Percentiles rank a stretch among this genome's conserved stretches.
These are phyloP conservation scores for Drosophila jambulina DNA, from an alignment of 1,140 invertebrate species.

Conservation along the genomic window DNA sequence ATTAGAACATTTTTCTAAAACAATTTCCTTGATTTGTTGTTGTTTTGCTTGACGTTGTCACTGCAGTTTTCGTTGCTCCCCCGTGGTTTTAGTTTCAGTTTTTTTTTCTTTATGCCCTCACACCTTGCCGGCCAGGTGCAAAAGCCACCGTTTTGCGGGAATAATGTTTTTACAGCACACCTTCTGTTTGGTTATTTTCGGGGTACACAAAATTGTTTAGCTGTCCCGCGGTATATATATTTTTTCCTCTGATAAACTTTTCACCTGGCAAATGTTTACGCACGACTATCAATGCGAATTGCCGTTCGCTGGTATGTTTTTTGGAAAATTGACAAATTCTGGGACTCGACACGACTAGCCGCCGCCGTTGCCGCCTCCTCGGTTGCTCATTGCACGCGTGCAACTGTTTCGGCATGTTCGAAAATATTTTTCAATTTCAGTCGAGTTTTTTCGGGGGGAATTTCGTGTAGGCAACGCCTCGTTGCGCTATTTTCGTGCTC, in stretches of 20 bases:
- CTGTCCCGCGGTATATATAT: slow-evolving; percentile 24
- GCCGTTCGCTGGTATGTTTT: slow-evolving; percentile 30
- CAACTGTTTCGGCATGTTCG: slow-evolving; percentile 57
- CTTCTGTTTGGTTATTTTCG: slow-evolving; percentile 72
- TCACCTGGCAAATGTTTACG: slow-evolving; percentile 63
- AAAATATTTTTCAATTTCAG: slow-evolving; percentile 73
- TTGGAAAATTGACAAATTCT: slow-evolving; percentile 55
- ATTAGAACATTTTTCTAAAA: slow-evolving; percentile 11
- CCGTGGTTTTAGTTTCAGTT: slow-evolving; percentile 1
- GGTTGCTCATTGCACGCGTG: slow-evolving; percentile 62
- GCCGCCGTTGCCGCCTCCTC: slow-evolving; percentile 20
- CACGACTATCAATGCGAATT: slow-evolving; percentile 23
- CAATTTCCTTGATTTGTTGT: slow-evolving; percentile 32
- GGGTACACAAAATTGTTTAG: slow-evolving; percentile 71
- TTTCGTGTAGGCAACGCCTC: slow-evolving; percentile 42
- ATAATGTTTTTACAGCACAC: slow-evolving; percentile 30
- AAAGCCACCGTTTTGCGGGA: slow-evolving; percentile 7
- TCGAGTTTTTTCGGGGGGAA: slow-evolving; percentile 57
- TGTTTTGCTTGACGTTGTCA: slow-evolving; percentile 29
- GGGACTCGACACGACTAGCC: slow-evolving; percentile 35
- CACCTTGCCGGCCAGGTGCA: slow-evolving; percentile 40
- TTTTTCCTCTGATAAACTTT: slow-evolving; percentile 19
- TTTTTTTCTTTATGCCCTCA: slow-evolving; percentile 29
- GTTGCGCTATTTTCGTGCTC: slow-evolving; percentile 70
- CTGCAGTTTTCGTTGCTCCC: slow-evolving; percentile 17